Evolutionary conservation across 2,797 vertebrate species (phyloP), one percentile per base, ranked within the genome.

Genomic region (Amazona ochrocephala): DNA sequence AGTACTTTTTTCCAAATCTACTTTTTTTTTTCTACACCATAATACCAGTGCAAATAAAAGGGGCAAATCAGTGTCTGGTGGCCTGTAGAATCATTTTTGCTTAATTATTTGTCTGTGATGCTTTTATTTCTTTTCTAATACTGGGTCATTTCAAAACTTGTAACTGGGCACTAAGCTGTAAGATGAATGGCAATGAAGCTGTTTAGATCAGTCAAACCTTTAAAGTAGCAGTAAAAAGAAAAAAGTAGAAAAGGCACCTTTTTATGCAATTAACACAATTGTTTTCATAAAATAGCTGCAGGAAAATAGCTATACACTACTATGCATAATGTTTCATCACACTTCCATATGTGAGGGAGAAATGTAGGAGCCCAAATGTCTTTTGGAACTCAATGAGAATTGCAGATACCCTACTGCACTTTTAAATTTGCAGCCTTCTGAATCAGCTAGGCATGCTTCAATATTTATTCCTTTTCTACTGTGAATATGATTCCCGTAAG

Each of bases 61-160:
- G 15, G 8, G 19, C 2, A 58, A 10, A 58, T 37, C 21, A 22
- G 30, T 76, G 11, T 50, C 23, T 84, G 32, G 47, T 42, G 21
- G 8, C 5, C 42, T 44, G 39, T 1, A 47, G 23, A 73, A 70
- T 30, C 0, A 3, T 70, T 77, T 83, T 73, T 2, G 3, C 70
- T 80, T 77, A 26, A 34, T 65, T 82, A 29, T 66, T 67, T 26
- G 66, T 70, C 60, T 42, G 13, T 85, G 60, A 12, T 51, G 11
- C 19, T 77, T 88, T 70, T 48, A 32, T 77, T 80, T 80, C 30
- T 85, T 81, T 73, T 44, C 5, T 66, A 77, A 51, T 29, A 66
- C 4, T 66, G 6, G 47, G 53, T 23, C 5, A 41, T 62, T 80
- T 80, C 58, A 34, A 74, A 90, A 86, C 18, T 56, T 62, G 11